A percentile compares a stretch with the other conserved stretches of the same genome.
Evolutionary conservation across 2,113 vertebrate genomes (phyloP).

Genomic region (Prochilodus magdalenae): DNA sequence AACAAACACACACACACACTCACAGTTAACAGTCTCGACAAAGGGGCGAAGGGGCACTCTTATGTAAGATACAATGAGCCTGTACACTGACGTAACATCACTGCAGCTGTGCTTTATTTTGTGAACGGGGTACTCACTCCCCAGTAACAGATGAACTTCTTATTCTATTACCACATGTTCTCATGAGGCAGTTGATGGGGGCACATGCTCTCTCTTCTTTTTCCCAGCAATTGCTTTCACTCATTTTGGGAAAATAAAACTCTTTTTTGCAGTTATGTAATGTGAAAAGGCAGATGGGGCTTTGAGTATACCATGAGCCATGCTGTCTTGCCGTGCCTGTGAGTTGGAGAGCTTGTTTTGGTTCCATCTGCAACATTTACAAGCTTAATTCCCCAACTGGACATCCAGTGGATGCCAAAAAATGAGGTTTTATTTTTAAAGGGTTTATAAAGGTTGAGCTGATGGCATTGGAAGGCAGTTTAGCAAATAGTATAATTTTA

Average conservation of each 20-base stretch:
- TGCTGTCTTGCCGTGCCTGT: constrained; percentile 57
- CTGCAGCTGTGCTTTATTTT: constrained; percentile 45
- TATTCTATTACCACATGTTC: constrained; percentile 41
- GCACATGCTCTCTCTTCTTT: constrained; percentile 16
- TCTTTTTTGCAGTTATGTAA: constrained; percentile 36
- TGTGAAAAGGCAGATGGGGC: constrained; percentile 32
- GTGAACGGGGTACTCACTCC: constrained; percentile 25
- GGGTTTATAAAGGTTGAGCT: not conserved
- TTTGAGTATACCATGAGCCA: constrained; percentile 25
- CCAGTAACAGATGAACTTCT: constrained; percentile 43
- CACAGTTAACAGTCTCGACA: constrained; percentile 29
- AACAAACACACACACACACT: constrained; percentile 35
- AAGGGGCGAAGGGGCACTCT: constrained; percentile 51
- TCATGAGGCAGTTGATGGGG: not conserved
- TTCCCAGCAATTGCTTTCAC: constrained; percentile 20
- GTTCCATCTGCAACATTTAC: not conserved
- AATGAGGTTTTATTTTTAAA: not conserved
- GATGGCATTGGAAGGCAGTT: not conserved
- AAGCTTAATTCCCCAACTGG: not conserved
- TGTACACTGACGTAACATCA: constrained; percentile 23
- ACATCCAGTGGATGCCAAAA: not conserved
- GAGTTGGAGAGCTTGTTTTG: constrained; percentile 1
- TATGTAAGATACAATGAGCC: constrained; percentile 23
- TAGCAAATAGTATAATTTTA: constrained; percentile 1
- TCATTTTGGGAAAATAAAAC: constrained; percentile 16